phyloP scores from a whole-genome alignment of 2,113 vertebrate species.

The Thalassoma bifasciatum region DNA sequence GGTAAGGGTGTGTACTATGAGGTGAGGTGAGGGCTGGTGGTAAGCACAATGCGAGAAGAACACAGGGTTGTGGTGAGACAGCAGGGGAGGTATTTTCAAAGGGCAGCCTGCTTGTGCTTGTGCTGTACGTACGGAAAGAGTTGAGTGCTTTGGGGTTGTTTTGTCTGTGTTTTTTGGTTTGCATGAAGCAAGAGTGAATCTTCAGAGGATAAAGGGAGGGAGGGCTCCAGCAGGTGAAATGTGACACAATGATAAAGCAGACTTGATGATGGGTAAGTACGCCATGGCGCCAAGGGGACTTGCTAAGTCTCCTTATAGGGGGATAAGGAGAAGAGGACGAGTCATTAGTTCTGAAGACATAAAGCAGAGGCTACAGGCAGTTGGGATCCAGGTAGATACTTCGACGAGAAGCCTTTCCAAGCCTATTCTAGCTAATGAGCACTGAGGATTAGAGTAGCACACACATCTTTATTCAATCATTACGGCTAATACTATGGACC shows the following conservation, averaged over 20 bases:
- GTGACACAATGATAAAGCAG: conserved; percentile 58
- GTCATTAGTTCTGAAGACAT: conserved; percentile 55
- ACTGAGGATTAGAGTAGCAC: conserved; percentile 45
- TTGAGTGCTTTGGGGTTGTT: conserved; percentile 27
- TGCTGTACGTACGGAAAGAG: conserved; percentile 30
- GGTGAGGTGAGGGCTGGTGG: conserved; percentile 43
- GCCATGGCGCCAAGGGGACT: conserved; percentile 29
- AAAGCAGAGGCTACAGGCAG: conserved; percentile 34
- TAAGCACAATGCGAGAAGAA: conserved; percentile 50
- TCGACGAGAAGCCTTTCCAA: conserved; percentile 53
- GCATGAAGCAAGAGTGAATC: conserved; percentile 27
- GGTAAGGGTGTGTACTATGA: conserved; percentile 47
- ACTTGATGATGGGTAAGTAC: conserved; percentile 36
- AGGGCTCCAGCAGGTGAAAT: conserved; percentile 59
- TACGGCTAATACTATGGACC: conserved; percentile 74
- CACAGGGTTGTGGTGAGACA: conserved; percentile 43
- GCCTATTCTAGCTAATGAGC: conserved; percentile 64
- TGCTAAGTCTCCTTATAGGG: conserved; percentile 28
- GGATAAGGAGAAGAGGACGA: conserved; percentile 34
- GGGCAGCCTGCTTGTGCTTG: conserved; percentile 9
- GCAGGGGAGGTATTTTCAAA: conserved; percentile 42
- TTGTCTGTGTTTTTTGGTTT: conserved; percentile 41
- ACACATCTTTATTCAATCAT: conserved; percentile 71
- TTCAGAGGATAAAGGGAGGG: conserved; percentile 26
- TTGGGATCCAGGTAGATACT: conserved; percentile 44